Evolutionary conservation across 2,797 vertebrate genomes (phyloP), one percentile per base, ranked within the genome.

Genomic region (Carduelis carduelis): DNA sequence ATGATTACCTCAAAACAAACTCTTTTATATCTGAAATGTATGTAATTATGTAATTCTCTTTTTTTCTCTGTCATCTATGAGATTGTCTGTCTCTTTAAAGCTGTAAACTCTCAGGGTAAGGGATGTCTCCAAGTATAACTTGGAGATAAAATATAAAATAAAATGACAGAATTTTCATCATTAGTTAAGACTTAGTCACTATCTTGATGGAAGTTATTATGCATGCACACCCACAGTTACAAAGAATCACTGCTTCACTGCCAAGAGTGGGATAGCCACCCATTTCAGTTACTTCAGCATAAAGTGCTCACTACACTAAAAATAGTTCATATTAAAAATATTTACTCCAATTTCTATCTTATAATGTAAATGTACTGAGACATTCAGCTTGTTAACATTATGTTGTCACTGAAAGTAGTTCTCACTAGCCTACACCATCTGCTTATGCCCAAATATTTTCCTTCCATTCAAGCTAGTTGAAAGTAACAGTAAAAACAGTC

Each of bases 401-500:
- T 0, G 19, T 57, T 83, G 22, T 50, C 41, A 70, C 47, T 80
- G 74, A 77, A 89, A 90, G 49, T 46, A 89, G 4, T 80, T 93
- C 69, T 97, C 65, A 83, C 75, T 83, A 87, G 61, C 34, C n/a
- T 14, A 75, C 53, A 69, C 93, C 93, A 95, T 95, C 95, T 96
- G 84, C 87, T 95, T 91, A 63, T 74, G 76, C 11, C 28, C 57
- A 96, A 95, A 96, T 96, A 95, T 95, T 97, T 96, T 88, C 50
- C 9, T 83, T 83, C 61, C 21, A 68, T 89, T 93, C 72, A 92
- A 55, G 49, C 82, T 94, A 92, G 50, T 69, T 92, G 82, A 87
- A 87, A 96, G 50, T 78, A 96, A 61, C 72, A 94, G 78, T 87
- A 81, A 94, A 96, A 94, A 89, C 95, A 92, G 21, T 78, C 89